phyloP scores from a whole-genome alignment of 2,797 vertebrate species.

The Sebastes itinus region DNA sequence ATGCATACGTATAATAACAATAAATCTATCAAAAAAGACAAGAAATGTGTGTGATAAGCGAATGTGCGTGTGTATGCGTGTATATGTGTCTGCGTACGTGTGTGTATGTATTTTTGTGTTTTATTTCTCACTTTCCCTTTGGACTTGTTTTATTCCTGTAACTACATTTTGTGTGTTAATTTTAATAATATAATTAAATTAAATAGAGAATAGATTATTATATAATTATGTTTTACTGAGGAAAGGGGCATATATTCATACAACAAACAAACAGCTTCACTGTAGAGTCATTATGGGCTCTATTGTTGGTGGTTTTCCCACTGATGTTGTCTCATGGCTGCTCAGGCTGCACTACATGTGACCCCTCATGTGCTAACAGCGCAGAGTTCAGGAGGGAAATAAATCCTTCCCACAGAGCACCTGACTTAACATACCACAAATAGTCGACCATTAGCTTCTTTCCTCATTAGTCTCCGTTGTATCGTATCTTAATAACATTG shows the following conservation, averaged over 20 bases:
- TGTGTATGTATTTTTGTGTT: too few relatives aligned
- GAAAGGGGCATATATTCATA: neutral
- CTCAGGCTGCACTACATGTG: conserved; percentile 74
- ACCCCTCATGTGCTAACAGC: conserved; percentile 79
- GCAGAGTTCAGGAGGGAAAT: conserved; percentile 52
- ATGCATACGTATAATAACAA: too few relatives aligned
- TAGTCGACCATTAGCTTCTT: conserved; percentile 16
- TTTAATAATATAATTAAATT: neutral
- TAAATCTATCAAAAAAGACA: too few relatives aligned
- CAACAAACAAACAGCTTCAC: neutral
- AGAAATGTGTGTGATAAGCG: too few relatives aligned
- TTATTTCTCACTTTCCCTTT: neutral
- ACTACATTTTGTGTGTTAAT: neutral
- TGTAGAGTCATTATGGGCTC: neutral
- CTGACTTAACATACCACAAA: conserved; percentile 74
- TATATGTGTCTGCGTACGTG: too few relatives aligned
- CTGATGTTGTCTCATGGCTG: conserved; percentile 50
- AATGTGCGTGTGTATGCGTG: too few relatives aligned
- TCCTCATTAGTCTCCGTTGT: conserved; percentile 16
- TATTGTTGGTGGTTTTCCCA: conserved; percentile 16
- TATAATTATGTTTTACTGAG: neutral
- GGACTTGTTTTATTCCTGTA: neutral
- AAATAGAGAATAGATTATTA: neutral
- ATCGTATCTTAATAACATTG: neutral
- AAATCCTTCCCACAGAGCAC: conserved; percentile 71